phyloP scores from a whole-genome alignment of 1,140 invertebrate genomes.

The Parasteatoda tepidariorum region DNA sequence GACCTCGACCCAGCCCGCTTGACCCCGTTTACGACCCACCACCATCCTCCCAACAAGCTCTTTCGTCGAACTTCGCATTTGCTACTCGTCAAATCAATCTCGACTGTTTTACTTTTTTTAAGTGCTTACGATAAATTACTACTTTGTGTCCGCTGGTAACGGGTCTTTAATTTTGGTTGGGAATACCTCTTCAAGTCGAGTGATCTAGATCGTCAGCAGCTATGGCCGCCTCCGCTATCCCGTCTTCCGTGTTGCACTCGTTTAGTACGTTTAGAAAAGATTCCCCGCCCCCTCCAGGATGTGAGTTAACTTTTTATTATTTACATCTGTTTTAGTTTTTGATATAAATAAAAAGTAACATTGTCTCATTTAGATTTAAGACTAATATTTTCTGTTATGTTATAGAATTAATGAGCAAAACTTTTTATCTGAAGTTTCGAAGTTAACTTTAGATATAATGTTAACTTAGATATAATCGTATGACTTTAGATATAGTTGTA shows the following conservation, averaged over 20 bases:
- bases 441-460: no score
- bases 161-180: neutral
- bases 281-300: constrained; percentile 36
- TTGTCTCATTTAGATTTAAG: neutral
- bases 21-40: neutral
- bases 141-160: neutral
- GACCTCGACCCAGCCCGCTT: constrained; percentile 23
- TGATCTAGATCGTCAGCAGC: neutral
- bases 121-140: neutral
- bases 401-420: no score
- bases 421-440: no score
- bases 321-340: neutral
- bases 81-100: no score
- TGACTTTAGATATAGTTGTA: no score
- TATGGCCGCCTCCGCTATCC: constrained; percentile 43
- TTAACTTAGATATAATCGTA: no score
- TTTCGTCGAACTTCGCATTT: neutral
- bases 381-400: no score
- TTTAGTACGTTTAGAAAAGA: constrained; percentile 24
- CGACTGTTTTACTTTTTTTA: neutral
- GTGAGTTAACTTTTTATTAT: constrained; percentile 26
- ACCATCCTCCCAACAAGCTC: neutral
- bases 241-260: constrained; percentile 41
- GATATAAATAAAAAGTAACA: neutral
- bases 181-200: neutral